Conservation (phyloP, 2,797 vertebrate genomes). For the Apodemus agrarius region DNA sequence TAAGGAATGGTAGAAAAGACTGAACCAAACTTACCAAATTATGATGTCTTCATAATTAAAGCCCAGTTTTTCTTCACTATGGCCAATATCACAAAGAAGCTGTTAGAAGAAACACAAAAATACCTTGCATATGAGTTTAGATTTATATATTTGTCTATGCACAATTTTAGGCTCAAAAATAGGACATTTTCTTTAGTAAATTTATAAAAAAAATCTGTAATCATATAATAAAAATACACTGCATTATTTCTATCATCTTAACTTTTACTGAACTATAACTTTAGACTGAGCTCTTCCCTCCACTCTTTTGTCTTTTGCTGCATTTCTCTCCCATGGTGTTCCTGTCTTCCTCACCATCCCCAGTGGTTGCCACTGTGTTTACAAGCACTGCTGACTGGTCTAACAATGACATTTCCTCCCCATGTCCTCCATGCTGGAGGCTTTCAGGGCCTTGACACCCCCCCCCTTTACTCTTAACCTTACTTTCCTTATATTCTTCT, state of each 20-base stretch:
- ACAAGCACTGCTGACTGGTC: background rate
- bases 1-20: background rate
- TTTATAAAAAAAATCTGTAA: conserved; percentile 19
- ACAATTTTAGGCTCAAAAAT: conserved; percentile 50
- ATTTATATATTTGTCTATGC: background rate
- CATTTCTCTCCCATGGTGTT: background rate
- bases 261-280: background rate
- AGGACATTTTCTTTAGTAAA: conserved; percentile 15
- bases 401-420: background rate
- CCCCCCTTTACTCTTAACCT: background rate
- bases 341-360: background rate
- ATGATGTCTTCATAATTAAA: conserved; percentile 99
- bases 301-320: background rate
- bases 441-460: background rate
- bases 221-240: background rate
- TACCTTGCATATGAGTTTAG: background rate
- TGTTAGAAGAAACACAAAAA: conserved; percentile 84
- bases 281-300: background rate
- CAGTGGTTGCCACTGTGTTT: background rate
- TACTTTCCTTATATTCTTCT: background rate
- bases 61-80: conserved; percentile 96
- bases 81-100: conserved; percentile 97
- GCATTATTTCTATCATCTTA: background rate
- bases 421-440: background rate
- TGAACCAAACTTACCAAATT: conserved; percentile 93